Base-by-base conservation (phyloP, 2,797 vertebrate genomes). In the Typhlichthys eigenmanni region DNA sequence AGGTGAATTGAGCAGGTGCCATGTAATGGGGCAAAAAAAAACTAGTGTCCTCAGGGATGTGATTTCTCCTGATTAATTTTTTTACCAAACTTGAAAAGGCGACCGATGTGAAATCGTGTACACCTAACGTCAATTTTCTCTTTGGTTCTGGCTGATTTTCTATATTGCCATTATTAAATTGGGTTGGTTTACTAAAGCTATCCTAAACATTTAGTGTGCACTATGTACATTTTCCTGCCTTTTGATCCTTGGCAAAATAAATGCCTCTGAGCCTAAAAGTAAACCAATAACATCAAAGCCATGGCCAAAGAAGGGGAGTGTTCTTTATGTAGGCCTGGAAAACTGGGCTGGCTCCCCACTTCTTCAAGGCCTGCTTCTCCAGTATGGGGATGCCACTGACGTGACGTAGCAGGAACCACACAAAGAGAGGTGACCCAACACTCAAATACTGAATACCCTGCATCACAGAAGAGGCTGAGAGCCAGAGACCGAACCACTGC, bases 401-500 rank as follows among this genome's bases (percentile, higher is more conserved):
- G 0, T 93, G 74, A 5, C 84, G 88, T 0, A 94, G 84, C 64
- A 95, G 83, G 82, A 93, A 93, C 92, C 93, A 94, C 55, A 94
- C 82, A 3, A 93, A 92, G 51, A 94, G 58, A 0, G 93, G 93
- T 0, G 93, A 94, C 7, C 24, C 63, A 6, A 75, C 83, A 0
- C 92, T 93, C 51, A 93, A 68, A 69, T 91, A 87, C 78, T 95
- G 92, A 13, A 74, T 59, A 0, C 92, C 93, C 54, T 64, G 66
- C 86, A 95, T 91, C 56, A 92, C 89, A 0, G 92, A 91, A 0
- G 92, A 92, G 38, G 93, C 91, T 0, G 92, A 90, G 10, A 95
- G 76, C 83, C 92, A 94, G 16, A 95, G 89, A n/a, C 93, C 93
- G 0, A 82, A 89, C 94, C 94, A 94, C 83, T 93, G 92, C 80